Conservation (phyloP, 1,140 invertebrate species). For the Teleogryllus occipitalis region DNA sequence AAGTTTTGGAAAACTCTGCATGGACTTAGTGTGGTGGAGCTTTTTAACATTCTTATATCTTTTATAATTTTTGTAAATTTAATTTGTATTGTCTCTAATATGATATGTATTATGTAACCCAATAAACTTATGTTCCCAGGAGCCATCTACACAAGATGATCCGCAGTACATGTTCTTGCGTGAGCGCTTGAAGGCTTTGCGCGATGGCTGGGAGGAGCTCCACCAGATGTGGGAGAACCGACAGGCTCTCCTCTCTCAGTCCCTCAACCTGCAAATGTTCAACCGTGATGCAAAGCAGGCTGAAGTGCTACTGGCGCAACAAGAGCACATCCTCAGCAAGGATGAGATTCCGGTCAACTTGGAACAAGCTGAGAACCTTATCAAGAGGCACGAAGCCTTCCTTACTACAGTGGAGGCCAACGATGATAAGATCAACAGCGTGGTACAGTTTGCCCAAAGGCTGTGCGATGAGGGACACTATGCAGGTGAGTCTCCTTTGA, state of each 20-base stretch:
- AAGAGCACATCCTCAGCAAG: slow-evolving; percentile 91
- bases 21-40: no score
- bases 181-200: slow-evolving; percentile 90
- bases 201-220: slow-evolving; percentile 97
- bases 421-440: slow-evolving; percentile 96
- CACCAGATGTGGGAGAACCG: slow-evolving; percentile 99
- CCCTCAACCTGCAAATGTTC: slow-evolving; percentile 89
- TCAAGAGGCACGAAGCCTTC: slow-evolving; percentile 97
- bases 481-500: slow-evolving; percentile 28
- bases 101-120: no score
- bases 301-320: slow-evolving; percentile 94
- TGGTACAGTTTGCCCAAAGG: slow-evolving; percentile 85
- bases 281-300: slow-evolving; percentile 94
- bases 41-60: no score
- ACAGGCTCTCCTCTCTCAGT: slow-evolving; percentile 89
- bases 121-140: slow-evolving; percentile 33
- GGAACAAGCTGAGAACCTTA: slow-evolving; percentile 94
- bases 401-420: slow-evolving; percentile 99
- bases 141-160: slow-evolving; percentile 77
- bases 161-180: slow-evolving; percentile 99
- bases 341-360: slow-evolving; percentile 90
- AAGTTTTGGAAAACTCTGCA: no score
- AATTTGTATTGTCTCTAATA: no score
- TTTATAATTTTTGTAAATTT: no score
- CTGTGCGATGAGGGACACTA: slow-evolving; percentile 83